Percentiles rank a stretch among this genome's conserved stretches.
Conservation (phyloP, 2,113 vertebrate genomes). For the Ancistrus triradiatus region DNA sequence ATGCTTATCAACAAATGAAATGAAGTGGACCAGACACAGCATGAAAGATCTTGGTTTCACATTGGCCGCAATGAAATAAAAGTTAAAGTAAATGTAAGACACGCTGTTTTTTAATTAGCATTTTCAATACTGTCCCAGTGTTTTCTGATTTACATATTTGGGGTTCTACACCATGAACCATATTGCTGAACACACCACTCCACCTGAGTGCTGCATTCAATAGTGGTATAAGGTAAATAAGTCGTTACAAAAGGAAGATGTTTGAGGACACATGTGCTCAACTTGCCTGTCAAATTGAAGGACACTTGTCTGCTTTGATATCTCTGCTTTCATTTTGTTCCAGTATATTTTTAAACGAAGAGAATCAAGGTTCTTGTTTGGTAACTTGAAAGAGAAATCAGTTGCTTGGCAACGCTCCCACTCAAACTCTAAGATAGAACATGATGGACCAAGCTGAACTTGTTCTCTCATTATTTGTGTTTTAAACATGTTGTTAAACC, state of each 20-base stretch:
- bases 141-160: too few species aligned
- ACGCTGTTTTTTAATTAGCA: too few species aligned
- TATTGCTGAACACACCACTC: not conserved
- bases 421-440: slow-evolving; percentile 55
- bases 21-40: too few species aligned
- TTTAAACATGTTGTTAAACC: not conserved
- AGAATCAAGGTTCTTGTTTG: slow-evolving; percentile 68
- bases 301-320: slow-evolving; percentile 56
- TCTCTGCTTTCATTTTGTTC: slow-evolving; percentile 51
- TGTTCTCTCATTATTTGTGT: not conserved
- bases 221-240: not conserved
- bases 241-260: slow-evolving; percentile 2
- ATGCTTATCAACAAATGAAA: too few species aligned
- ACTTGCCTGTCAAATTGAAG: slow-evolving; percentile 45
- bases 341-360: slow-evolving; percentile 70
- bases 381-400: slow-evolving; percentile 73
- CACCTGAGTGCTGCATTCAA: not conserved
- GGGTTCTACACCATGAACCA: too few species aligned
- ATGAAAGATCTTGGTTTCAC: too few species aligned
- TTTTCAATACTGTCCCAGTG: too few species aligned
- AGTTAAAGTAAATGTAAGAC: too few species aligned
- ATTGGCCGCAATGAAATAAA: too few species aligned
- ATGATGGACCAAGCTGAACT: slow-evolving; percentile 35
- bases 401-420: slow-evolving; percentile 76
- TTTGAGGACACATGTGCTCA: not conserved